These are phyloP conservation scores for Indri indri DNA, from an alignment of 2,113 vertebrate species.

Conservation along the genomic window DNA sequence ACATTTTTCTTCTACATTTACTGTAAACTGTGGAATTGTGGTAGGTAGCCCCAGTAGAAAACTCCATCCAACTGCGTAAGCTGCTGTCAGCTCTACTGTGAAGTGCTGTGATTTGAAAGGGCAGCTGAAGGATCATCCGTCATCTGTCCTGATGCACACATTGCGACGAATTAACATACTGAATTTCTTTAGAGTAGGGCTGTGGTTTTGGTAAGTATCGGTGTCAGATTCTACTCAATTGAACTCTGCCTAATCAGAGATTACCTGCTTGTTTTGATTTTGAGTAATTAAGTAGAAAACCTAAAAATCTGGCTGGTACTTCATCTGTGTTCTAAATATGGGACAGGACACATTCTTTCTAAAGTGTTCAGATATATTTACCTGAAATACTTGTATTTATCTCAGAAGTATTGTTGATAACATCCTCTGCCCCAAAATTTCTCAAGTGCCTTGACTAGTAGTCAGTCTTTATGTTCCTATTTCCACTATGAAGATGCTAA, in stretches of 20 bases:
- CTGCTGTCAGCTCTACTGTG: neutral
- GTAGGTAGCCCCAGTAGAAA: neutral
- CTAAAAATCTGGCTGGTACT: neutral
- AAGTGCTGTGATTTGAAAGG: neutral
- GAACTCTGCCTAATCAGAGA: neutral
- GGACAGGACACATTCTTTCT: neutral
- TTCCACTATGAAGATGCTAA: neutral
- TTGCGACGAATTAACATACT: neutral
- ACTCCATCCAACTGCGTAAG: neutral
- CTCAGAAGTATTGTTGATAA: neutral
- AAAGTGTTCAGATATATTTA: neutral
- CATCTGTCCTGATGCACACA: neutral
- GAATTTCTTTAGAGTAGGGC: neutral
- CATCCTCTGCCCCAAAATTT: neutral
- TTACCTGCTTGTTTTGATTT: slow-evolving; percentile 34
- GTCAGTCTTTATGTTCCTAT: neutral
- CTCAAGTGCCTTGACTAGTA: neutral
- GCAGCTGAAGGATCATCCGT: neutral
- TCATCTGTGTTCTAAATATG: slow-evolving; percentile 18
- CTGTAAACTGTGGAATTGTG: neutral
- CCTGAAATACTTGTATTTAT: neutral
- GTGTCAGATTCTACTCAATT: neutral
- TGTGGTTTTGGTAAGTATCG: neutral
- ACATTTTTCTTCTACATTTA: neutral
- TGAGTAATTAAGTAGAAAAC: slow-evolving; percentile 43